Conservation (phyloP, 1,140 invertebrate species). For the Doryteuthis pealeii region DNA sequence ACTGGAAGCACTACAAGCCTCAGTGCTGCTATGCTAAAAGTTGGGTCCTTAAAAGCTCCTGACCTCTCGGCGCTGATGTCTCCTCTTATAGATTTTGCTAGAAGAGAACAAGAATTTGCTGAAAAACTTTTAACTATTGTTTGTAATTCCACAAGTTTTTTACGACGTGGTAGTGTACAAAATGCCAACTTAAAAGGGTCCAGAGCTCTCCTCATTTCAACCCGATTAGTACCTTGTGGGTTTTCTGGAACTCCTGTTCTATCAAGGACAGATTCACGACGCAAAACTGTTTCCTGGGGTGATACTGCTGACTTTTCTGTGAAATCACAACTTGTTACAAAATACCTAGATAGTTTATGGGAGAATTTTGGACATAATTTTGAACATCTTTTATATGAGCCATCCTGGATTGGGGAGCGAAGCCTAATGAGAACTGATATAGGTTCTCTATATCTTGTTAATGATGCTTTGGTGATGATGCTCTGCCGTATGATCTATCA, state of each 20-base stretch:
- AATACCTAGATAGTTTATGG: conserved; percentile 56
- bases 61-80: conserved; percentile 46
- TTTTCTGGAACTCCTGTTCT: conserved; percentile 44
- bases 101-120: conserved; percentile 54
- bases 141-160: conserved; percentile 54
- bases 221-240: background rate
- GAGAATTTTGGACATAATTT: conserved; percentile 49
- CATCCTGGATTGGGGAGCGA: conserved; percentile 41
- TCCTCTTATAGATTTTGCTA: conserved; percentile 50
- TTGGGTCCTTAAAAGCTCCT: conserved; percentile 44
- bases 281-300: conserved; percentile 58
- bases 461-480: conserved; percentile 46
- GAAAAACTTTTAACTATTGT: conserved; percentile 56
- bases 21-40: conserved; percentile 43
- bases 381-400: conserved; percentile 49
- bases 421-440: conserved; percentile 39
- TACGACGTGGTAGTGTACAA: conserved; percentile 41
- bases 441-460: conserved; percentile 43
- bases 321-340: conserved; percentile 42
- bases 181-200: background rate
- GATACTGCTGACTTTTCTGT: conserved; percentile 54
- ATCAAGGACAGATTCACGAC: conserved; percentile 43
- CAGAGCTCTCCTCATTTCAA: background rate
- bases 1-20: conserved; percentile 49
- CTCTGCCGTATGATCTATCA: conserved; percentile 54